A percentile compares a stretch with the other conserved stretches of the same genome.
phyloP scores from a whole-genome alignment of 2,888 invertebrate species.

The Drosophila bunnanda region DNA sequence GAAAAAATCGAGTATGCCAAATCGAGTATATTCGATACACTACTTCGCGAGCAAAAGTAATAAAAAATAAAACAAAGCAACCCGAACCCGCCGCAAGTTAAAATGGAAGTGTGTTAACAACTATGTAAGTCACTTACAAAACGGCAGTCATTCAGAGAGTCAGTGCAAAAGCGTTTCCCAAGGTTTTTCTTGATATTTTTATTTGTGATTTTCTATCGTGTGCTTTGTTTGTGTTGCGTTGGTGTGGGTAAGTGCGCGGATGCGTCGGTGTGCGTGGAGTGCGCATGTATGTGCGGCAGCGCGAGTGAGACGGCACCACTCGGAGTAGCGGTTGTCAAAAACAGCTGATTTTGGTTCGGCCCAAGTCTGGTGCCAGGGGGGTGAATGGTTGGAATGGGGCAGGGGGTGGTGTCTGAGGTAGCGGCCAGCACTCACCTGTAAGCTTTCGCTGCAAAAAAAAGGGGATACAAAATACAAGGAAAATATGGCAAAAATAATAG shows the following conservation, averaged over 20 bases:
- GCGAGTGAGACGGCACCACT: slow-evolving; percentile 52
- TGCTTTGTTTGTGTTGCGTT: slow-evolving; percentile 51
- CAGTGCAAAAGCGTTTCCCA: slow-evolving; percentile 7
- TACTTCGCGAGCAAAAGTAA: not conserved
- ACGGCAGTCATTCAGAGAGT: slow-evolving; percentile 1
- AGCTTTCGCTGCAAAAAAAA: slow-evolving; percentile 39
- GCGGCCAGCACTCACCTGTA: slow-evolving; percentile 46
- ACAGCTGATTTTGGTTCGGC: slow-evolving; percentile 43
- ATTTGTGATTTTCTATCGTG: slow-evolving; percentile 46
- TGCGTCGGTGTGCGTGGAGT: slow-evolving; percentile 42
- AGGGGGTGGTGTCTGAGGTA: slow-evolving; percentile 2
- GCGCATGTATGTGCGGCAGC: slow-evolving; percentile 48
- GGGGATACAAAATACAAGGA: not conserved
- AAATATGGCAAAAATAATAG: not conserved
- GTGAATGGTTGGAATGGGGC: not conserved
- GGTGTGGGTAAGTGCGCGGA: slow-evolving; percentile 34
- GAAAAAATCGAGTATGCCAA: too few species aligned
- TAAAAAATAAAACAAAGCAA: slow-evolving; percentile 38
- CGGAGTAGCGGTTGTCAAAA: slow-evolving; percentile 51
- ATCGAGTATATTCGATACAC: too few species aligned
- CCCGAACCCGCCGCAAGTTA: slow-evolving; percentile 20
- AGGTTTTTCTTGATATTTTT: slow-evolving; percentile 28
- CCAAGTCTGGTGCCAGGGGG: slow-evolving; percentile 17
- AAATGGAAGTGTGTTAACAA: slow-evolving; percentile 74
- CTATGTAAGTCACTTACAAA: slow-evolving; percentile 58